Evolutionary conservation across 1,140 invertebrate genomes (phyloP).

Genomic region (Diploscapter pachys): DNA sequence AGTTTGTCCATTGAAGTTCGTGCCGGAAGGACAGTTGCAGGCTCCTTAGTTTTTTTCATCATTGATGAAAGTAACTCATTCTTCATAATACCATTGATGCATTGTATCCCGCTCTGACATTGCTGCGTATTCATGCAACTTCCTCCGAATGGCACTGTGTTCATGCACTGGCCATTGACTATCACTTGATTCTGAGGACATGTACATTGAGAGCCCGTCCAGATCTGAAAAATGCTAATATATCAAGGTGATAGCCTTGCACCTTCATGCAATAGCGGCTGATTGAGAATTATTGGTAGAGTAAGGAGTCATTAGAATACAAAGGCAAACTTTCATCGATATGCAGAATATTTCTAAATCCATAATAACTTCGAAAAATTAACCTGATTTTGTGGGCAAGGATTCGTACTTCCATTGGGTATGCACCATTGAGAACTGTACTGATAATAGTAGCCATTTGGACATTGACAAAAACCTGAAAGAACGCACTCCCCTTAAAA

Average conservation of each 20-base stretch:
- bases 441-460: conserved; percentile 4
- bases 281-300: neutral
- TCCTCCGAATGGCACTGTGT: conserved; percentile 1
- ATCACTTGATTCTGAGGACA: neutral
- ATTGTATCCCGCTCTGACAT: conserved; percentile 15
- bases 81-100: neutral
- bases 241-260: neutral
- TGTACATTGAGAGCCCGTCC: too few species aligned
- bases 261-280: neutral
- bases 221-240: too few species aligned
- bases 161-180: conserved; percentile 6
- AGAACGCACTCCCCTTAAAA: neutral
- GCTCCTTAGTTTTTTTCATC: too few species aligned
- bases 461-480: conserved; percentile 5
- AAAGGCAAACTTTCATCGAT: neutral
- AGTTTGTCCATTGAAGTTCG: too few species aligned
- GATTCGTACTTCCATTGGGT: conserved; percentile 17
- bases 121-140: conserved; percentile 9
- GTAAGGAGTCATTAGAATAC: neutral
- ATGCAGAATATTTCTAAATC: neutral
- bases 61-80: too few species aligned
- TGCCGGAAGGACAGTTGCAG: too few species aligned
- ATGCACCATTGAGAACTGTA: conserved; percentile 18
- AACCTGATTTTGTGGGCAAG: neutral
- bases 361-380: too few species aligned